Evolutionary conservation across 1,140 invertebrate genomes (phyloP).

Genomic region (Diorhabda carinulata): DNA sequence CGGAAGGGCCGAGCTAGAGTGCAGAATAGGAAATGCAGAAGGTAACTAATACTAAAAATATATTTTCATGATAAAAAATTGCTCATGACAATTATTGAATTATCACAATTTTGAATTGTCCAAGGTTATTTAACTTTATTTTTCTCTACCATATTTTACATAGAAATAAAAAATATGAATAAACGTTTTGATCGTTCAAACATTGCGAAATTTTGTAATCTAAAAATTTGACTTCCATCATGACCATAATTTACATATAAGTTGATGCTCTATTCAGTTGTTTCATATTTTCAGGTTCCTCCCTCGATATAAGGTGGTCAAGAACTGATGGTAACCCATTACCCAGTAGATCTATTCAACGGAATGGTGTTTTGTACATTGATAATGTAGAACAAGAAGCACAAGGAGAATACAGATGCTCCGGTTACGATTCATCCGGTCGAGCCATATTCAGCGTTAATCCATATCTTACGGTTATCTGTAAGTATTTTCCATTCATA

Average conservation of each 20-base stretch:
- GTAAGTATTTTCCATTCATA: slow-evolving; percentile 31
- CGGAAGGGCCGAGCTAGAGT: slow-evolving; percentile 62
- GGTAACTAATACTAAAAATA: slow-evolving; percentile 1
- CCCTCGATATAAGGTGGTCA: slow-evolving; percentile 58
- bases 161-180: no score
- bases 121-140: no score
- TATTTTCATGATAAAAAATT: no score
- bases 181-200: no score
- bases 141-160: no score
- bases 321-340: slow-evolving; percentile 59
- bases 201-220: no score
- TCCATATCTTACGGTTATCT: slow-evolving; percentile 33
- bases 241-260: no score
- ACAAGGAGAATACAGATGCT: slow-evolving; percentile 76
- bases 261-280: no score
- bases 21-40: slow-evolving; percentile 46
- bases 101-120: no score
- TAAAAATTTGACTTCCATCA: no score
- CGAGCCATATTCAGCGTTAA: slow-evolving; percentile 29
- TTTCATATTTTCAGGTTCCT: slow-evolving; percentile 8
- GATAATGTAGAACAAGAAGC: slow-evolving; percentile 60
- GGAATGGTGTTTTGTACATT: slow-evolving; percentile 61
- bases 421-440: slow-evolving; percentile 47
- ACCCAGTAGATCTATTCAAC: slow-evolving; percentile 56
- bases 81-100: no score